These are phyloP conservation scores for Muricea muricata DNA, from an alignment of 92 coral and sea anemone genomes.

Conservation along the genomic window DNA sequence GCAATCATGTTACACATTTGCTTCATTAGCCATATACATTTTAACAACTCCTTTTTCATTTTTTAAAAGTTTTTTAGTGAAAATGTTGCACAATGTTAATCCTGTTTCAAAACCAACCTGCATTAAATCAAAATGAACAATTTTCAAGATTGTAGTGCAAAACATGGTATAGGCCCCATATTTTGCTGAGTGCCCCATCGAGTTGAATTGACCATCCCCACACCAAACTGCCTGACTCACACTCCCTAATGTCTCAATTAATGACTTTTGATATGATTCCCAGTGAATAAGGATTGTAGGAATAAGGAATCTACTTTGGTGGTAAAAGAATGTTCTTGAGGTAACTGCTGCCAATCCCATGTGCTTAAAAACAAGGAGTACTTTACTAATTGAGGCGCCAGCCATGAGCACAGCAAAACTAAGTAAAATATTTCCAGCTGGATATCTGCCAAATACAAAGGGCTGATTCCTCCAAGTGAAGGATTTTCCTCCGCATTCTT, in stretches of 20 bases:
- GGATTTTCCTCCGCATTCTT: constrained; percentile 5
- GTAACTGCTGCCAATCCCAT: constrained; percentile 53
- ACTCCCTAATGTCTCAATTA: constrained; percentile 2
- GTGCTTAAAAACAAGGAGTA: constrained; percentile 50
- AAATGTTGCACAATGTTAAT: too few species aligned
- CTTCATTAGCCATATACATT: too few species aligned
- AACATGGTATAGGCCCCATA: too few species aligned
- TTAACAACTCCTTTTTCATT: too few species aligned
- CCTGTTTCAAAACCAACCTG: not conserved
- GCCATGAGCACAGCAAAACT: constrained; percentile 61
- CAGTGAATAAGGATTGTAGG: constrained; percentile 49
- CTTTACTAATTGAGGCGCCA: constrained; percentile 58
- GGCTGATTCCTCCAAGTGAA: constrained; percentile 60
- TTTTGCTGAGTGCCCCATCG: constrained; percentile 68
- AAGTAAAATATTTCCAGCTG: constrained; percentile 44
- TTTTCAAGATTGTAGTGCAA: not conserved
- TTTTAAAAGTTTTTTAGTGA: too few species aligned
- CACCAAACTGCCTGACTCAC: constrained; percentile 48
- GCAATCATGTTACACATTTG: too few species aligned
- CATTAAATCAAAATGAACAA: constrained; percentile 24
- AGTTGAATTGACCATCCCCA: constrained; percentile 59
- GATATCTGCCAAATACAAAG: not conserved
- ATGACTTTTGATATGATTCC: constrained; percentile 41
- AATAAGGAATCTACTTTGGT: constrained; percentile 49
- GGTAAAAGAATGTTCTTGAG: constrained; percentile 41